Percentiles rank a stretch among this genome's conserved stretches.
Conservation (phyloP, 2,888 invertebrate genomes). For the Thecophora atra region DNA sequence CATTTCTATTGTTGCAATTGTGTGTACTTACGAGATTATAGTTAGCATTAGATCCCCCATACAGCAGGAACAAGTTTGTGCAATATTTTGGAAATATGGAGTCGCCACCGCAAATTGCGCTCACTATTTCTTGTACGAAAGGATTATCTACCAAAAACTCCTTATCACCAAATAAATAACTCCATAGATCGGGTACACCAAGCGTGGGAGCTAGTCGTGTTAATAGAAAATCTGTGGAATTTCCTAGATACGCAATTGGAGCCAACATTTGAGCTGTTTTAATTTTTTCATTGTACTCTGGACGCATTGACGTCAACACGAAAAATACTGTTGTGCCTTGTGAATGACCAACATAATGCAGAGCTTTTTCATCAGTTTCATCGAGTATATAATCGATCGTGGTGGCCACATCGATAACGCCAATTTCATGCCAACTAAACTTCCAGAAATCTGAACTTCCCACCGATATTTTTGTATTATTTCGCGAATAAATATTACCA, state of each 20-base stretch:
- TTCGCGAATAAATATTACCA: conserved; percentile 50
- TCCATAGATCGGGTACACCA: conserved; percentile 27
- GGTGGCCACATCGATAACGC: conserved; percentile 67
- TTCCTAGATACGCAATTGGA: conserved; percentile 63
- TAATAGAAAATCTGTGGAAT: conserved; percentile 57
- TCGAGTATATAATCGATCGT: conserved; percentile 49
- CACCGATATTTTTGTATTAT: conserved; percentile 44
- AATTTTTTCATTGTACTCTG: conserved; percentile 49
- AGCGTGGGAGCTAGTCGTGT: conserved; percentile 48
- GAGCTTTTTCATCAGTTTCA: conserved; percentile 37
- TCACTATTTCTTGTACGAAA: conserved; percentile 54
- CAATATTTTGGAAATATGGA: conserved; percentile 3
- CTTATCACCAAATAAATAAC: conserved; percentile 47
- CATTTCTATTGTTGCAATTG: background rate
- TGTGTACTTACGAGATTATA: conserved; percentile 36
- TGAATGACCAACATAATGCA: conserved; percentile 54
- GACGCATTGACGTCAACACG: conserved; percentile 42
- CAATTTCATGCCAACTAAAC: conserved; percentile 87
- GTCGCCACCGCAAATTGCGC: conserved; percentile 28
- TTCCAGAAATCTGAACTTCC: conserved; percentile 46
- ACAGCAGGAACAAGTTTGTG: conserved; percentile 60
- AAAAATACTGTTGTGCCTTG: conserved; percentile 50
- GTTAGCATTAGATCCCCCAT: conserved; percentile 51
- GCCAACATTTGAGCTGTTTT: conserved; percentile 49
- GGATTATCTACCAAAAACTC: conserved; percentile 71